Conservation (phyloP, 2,888 invertebrate genomes). For the Drosophila borealis region DNA sequence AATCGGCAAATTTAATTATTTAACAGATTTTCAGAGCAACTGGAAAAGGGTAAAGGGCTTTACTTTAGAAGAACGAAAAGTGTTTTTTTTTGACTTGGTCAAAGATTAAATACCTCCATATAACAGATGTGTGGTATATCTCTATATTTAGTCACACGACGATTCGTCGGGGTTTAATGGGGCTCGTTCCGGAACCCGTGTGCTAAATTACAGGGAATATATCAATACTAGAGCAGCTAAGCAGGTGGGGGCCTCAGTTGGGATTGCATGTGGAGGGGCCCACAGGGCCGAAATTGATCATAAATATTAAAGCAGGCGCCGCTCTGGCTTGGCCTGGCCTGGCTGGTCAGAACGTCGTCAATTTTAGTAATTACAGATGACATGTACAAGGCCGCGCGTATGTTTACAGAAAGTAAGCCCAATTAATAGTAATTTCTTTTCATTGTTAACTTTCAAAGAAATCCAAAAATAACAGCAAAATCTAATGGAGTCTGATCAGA, state of each 20-base stretch:
- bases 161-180: too few species aligned
- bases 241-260: not conserved
- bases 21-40: not conserved
- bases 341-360: conserved; percentile 17
- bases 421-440: conserved; percentile 1
- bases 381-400: conserved; percentile 8
- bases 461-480: conserved; percentile 1
- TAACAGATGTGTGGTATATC: too few species aligned
- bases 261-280: not conserved
- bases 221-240: conserved; percentile 31
- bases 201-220: conserved; percentile 43
- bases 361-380: conserved; percentile 42
- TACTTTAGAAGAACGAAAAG: not conserved
- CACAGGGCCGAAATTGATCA: conserved; percentile 48
- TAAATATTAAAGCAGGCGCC: conserved; percentile 60
- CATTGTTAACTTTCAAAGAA: not conserved
- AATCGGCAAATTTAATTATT: not conserved
- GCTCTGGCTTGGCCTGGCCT: not conserved
- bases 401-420: not conserved
- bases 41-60: not conserved
- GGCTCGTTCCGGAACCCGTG: not conserved
- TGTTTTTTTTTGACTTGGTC: too few species aligned
- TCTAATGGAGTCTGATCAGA: conserved; percentile 45
- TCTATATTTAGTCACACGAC: too few species aligned
- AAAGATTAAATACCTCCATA: too few species aligned